phyloP scores from a whole-genome alignment of 37 sponge, comb jelly and placozoan genomes.

The Hormiphora californensis region DNA sequence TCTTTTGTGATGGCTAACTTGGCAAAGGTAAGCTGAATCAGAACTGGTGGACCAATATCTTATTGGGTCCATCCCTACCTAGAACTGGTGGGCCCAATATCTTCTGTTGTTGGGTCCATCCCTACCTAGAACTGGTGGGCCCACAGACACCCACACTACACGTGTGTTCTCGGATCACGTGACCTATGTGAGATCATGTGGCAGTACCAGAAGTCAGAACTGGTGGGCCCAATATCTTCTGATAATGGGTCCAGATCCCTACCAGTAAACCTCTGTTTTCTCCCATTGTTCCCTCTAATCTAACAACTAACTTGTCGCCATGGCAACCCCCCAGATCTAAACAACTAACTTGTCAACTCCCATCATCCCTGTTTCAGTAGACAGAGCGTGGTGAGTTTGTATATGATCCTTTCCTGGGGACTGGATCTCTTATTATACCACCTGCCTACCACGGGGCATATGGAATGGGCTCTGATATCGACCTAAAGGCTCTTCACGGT shows the following conservation, averaged over 20 bases:
- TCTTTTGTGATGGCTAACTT: slow-evolving; percentile 91
- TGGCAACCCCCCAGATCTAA: too few species aligned
- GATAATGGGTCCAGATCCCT: too few species aligned
- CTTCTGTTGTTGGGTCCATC: neutral
- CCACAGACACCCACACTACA: too few species aligned
- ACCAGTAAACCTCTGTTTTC: neutral
- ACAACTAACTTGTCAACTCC: too few species aligned
- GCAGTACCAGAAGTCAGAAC: too few species aligned
- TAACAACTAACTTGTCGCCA: neutral
- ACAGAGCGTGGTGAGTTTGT: slow-evolving; percentile 68
- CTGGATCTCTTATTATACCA: slow-evolving; percentile 81
- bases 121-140: neutral
- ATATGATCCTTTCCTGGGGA: slow-evolving; percentile 93
- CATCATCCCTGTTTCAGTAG: slow-evolving; percentile 56
- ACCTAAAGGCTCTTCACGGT: slow-evolving; percentile 74
- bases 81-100: too few species aligned
- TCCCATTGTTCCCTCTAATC: neutral
- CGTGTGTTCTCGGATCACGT: too few species aligned
- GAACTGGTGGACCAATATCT: neutral
- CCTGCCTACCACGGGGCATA: slow-evolving; percentile 87
- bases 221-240: too few species aligned
- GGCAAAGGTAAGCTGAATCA: slow-evolving; percentile 62
- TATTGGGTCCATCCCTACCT: too few species aligned
- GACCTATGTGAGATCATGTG: too few species aligned
- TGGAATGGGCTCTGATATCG: slow-evolving; percentile 86